phyloP scores from a whole-genome alignment of 2,888 invertebrate genomes.

The Eudemis profundana region DNA sequence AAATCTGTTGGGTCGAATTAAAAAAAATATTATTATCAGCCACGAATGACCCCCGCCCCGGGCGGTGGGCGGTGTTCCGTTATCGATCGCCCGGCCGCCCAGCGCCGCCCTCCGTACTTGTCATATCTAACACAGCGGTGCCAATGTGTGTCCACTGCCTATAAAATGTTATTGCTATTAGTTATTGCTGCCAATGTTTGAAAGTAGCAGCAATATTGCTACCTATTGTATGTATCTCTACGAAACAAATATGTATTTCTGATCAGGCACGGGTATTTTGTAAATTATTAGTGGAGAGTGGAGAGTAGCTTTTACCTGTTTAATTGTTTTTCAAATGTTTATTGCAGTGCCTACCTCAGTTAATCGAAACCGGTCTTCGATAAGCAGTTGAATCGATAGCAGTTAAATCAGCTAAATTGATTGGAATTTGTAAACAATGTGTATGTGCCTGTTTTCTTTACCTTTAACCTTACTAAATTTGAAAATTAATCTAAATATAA shows the following conservation, averaged over 20 bases:
- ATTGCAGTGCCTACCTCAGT: too few relatives aligned
- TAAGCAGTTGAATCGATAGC: too few relatives aligned
- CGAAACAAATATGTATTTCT: neutral
- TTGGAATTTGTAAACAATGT: too few relatives aligned
- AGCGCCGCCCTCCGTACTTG: conserved; percentile 66
- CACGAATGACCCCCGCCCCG: conserved; percentile 41
- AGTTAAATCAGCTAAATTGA: too few relatives aligned
- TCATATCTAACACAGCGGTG: conserved; percentile 56
- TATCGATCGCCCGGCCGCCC: conserved; percentile 75
- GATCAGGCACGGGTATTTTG: too few relatives aligned
- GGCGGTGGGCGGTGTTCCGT: conserved; percentile 55
- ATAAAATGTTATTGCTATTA: conserved; percentile 78
- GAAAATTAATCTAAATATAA: too few relatives aligned
- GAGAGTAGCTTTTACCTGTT: too few relatives aligned
- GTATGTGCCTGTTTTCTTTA: too few relatives aligned
- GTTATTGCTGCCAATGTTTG: conserved; percentile 70
- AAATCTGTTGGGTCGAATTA: conserved; percentile 31
- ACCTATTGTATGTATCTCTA: conserved; percentile 19
- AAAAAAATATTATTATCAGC: conserved; percentile 48
- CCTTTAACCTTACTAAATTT: too few relatives aligned
- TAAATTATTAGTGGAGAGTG: too few relatives aligned
- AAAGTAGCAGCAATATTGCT: conserved; percentile 53
- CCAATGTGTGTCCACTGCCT: conserved; percentile 67
- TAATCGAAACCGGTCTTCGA: too few relatives aligned
- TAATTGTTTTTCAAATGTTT: too few relatives aligned